These are phyloP conservation scores for Scrobipalpa atriplicella DNA, from an alignment of 2,888 invertebrate species.

Conservation along the genomic window DNA sequence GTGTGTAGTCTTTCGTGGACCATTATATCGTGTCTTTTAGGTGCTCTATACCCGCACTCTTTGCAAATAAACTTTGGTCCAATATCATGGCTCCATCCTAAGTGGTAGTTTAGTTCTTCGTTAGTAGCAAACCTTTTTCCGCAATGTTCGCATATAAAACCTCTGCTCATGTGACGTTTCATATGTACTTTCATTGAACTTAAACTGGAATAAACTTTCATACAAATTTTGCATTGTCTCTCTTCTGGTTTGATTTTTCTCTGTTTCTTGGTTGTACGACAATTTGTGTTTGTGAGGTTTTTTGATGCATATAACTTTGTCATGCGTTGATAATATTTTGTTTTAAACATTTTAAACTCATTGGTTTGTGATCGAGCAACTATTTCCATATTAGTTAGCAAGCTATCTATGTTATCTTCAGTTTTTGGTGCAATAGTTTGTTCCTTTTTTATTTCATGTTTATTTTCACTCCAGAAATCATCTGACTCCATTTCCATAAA, in stretches of 20 bases:
- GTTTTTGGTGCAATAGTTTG: slow-evolving; percentile 5
- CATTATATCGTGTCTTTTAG: slow-evolving; percentile 54
- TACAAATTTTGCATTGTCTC: slow-evolving; percentile 58
- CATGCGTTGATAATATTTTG: slow-evolving; percentile 11
- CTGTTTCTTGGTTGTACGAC: not conserved
- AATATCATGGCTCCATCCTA: slow-evolving; percentile 58
- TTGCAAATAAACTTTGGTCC: slow-evolving; percentile 63
- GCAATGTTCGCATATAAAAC: slow-evolving; percentile 70
- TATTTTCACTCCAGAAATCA: not conserved
- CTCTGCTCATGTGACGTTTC: slow-evolving; percentile 63
- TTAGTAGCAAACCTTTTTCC: slow-evolving; percentile 63
- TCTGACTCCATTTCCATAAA: slow-evolving; percentile 14
- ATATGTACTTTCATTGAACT: slow-evolving; percentile 63
- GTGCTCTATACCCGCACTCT: slow-evolving; percentile 64
- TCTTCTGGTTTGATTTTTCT: slow-evolving; percentile 31
- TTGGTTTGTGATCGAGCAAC: not conserved
- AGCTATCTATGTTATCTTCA: not conserved
- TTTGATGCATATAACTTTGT: slow-evolving; percentile 12
- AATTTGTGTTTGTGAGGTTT: not conserved
- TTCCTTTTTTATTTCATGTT: slow-evolving; percentile 1
- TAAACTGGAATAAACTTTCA: slow-evolving; percentile 57
- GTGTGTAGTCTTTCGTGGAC: slow-evolving; percentile 71
- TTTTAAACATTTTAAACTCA: not conserved
- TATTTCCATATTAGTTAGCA: slow-evolving; percentile 5
- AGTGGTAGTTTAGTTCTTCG: slow-evolving; percentile 58